Evolutionary conservation across 1,140 invertebrate species (phyloP).

Genomic region (Zaprionus nigranus): DNA sequence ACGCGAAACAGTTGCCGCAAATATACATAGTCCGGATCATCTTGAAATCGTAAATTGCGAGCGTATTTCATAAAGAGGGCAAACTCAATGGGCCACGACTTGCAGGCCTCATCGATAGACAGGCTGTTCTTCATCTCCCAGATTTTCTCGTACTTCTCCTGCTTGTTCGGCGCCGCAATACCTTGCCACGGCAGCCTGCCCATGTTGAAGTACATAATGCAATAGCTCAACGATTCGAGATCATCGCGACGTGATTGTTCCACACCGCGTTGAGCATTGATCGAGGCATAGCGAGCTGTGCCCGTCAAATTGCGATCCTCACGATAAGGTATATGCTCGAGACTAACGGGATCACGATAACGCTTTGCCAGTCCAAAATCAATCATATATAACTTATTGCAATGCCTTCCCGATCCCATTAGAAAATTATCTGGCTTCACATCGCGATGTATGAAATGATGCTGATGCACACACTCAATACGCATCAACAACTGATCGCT

Average conservation of each 20-base stretch:
- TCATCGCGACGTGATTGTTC: slow-evolving; percentile 96
- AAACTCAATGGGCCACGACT: slow-evolving; percentile 94
- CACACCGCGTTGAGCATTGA: slow-evolving; percentile 91
- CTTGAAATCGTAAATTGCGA: slow-evolving; percentile 97
- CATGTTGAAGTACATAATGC: slow-evolving; percentile 99
- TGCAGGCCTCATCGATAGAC: slow-evolving; percentile 96
- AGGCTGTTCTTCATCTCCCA: slow-evolving; percentile 99
- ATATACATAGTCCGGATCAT: slow-evolving; percentile 98
- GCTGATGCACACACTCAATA: slow-evolving; percentile 98
- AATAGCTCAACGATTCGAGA: slow-evolving; percentile 98
- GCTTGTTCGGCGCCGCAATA: slow-evolving; percentile 96
- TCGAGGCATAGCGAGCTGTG: slow-evolving; percentile 90
- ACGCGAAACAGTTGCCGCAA: slow-evolving; percentile 97
- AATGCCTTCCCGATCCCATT: slow-evolving; percentile 98
- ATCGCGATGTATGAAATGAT: slow-evolving; percentile 98
- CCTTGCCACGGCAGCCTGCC: slow-evolving; percentile 99
- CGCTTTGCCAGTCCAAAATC: slow-evolving; percentile 99
- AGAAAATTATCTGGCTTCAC: slow-evolving; percentile 99
- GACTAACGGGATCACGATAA: slow-evolving; percentile 94
- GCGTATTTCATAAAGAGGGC: slow-evolving; percentile 98
- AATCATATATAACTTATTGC: slow-evolving; percentile 97
- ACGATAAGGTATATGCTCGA: slow-evolving; percentile 97
- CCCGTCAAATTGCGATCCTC: slow-evolving; percentile 99
- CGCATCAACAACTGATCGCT: slow-evolving; percentile 98
- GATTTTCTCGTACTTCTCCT: slow-evolving; percentile 99